Evolutionary conservation across 2,888 invertebrate genomes (phyloP).

Genomic region (Lasius fuliginosus): DNA sequence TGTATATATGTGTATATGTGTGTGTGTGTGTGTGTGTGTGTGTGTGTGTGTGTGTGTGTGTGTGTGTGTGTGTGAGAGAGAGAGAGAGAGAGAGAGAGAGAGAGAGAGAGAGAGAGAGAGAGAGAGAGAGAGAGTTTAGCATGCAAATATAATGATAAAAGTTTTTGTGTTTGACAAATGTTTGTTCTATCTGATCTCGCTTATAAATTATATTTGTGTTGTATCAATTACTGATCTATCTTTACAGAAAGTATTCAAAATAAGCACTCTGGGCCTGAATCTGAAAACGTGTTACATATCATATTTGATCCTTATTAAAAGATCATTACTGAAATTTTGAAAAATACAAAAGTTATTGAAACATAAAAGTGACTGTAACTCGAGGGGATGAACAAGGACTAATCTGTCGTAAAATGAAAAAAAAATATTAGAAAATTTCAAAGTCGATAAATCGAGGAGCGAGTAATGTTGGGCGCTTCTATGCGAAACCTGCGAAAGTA

Average conservation of each 20-base stretch:
- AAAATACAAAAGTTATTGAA: not conserved
- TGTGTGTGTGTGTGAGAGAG: too few relatives aligned
- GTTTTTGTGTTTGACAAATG: not conserved
- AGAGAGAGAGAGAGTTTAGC: not conserved
- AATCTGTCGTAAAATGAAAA: not conserved
- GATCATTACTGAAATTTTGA: not conserved
- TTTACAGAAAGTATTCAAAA: not conserved
- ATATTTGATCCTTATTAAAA: not conserved
- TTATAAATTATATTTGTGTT: not conserved
- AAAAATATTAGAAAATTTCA: constrained; percentile 14
- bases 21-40: too few relatives aligned
- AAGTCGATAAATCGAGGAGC: not conserved
- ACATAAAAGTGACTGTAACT: not conserved
- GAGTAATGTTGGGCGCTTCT: not conserved
- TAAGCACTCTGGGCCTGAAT: not conserved
- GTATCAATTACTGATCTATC: not conserved
- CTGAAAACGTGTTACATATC: not conserved
- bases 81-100: too few relatives aligned
- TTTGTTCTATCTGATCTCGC: not conserved
- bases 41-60: too few relatives aligned
- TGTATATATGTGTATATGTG: not conserved
- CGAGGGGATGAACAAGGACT: not conserved
- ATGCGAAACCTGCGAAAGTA: constrained; percentile 19
- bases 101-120: too few relatives aligned
- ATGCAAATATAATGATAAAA: not conserved